Base-by-base conservation (phyloP, 2,888 invertebrate species). In the Tillus elongatus region DNA sequence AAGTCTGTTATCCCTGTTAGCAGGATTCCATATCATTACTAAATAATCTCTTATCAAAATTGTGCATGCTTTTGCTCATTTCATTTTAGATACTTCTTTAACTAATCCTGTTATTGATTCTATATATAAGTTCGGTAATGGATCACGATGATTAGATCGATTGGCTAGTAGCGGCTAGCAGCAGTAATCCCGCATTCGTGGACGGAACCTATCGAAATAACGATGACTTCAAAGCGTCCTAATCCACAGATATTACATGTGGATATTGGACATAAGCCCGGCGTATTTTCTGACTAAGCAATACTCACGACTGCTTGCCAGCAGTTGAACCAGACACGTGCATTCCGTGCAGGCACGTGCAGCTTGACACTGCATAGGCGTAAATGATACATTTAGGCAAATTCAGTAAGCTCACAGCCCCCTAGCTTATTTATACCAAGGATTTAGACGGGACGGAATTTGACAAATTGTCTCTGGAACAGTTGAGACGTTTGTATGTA, bases 161-260 rank as follows among this genome's bases (percentile, higher is more conserved):
- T n/a, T n/a, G n/a, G n/a, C n/a, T n/a, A n/a, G n/a, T 40, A 40
- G 10, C 24, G 37, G 49, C 51, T 49, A 39, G 36, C 43, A 47
- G 52, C 52, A 49, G 47, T 51, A 6, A 8, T 19, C 24, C 24
- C 9, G 24, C 24, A 19, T 19, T 19, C 9, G n/a, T 19, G n/a
- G n/a, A 8, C 9, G n/a, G 24, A 19, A 19, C 24, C 24, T 19
- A 19, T 19, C 24, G 24, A 9, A 19, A 19, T 19, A 19, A 19
- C 9, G 24, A 19, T 9, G 24, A 9, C 24, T 19, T 19, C 24
- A 19, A 19, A 19, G 24, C 24, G 24, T 19, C 24, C 6, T 19
- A 19, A 19, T 19, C 24, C 24, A 8, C 9, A 9, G 24, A 8
- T 19, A 19, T 19, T 19, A 19, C 24, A 19, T 19, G n/a, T n/a